Base-by-base conservation (phyloP, 2,113 vertebrate species). In the Cryptoleucopteryx plumbea region DNA sequence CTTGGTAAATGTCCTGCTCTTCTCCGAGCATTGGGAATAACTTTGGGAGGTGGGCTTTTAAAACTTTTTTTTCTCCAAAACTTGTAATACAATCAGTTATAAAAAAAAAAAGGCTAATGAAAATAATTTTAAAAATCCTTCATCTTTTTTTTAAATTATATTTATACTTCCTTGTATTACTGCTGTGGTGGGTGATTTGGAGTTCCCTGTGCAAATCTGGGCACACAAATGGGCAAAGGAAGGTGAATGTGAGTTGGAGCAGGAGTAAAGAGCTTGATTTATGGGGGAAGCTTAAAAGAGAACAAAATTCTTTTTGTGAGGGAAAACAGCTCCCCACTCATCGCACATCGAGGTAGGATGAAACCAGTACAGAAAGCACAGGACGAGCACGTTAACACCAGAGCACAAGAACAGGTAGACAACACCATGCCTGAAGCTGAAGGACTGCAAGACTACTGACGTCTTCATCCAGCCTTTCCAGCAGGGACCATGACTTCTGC, bases 371-470 rank as follows among this genome's bases (percentile, higher is more conserved):
- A 36, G 48, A 56, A 88, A 56, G 7, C 38, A 52, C 1, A 0
- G 11, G 3, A 52, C 0, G 55, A 70, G 50, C 50, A 13, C 3
- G 3, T 34, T 21, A 52, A 3, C 4, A 16, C 9, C 34, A 32
- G 53, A 38, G 42, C 38, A 61, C 31, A 31, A 31, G 40, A 32
- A 43, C 10, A 62, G 47, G 36, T 4, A 22, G 70, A 45, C 36
- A 82, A 82, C 3, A 3, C 21, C 40, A 3, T 3, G 6, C 3
- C 45, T 40, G 53, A 23, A 45, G 50, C 26, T 47, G 53, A 42
- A 42, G 61, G 27, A 75, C 42, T 85, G 32, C 38, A 63, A 32
- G 38, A 22, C 11, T 56, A 1, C 14, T 34, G 66, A 11, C 26
- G 16, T 8, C 73, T 84, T 25, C n/a, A 25, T 20, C 13, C 27